These are phyloP conservation scores for Percopsis transmontana DNA, from an alignment of 2,113 vertebrate species.

Conservation along the genomic window DNA sequence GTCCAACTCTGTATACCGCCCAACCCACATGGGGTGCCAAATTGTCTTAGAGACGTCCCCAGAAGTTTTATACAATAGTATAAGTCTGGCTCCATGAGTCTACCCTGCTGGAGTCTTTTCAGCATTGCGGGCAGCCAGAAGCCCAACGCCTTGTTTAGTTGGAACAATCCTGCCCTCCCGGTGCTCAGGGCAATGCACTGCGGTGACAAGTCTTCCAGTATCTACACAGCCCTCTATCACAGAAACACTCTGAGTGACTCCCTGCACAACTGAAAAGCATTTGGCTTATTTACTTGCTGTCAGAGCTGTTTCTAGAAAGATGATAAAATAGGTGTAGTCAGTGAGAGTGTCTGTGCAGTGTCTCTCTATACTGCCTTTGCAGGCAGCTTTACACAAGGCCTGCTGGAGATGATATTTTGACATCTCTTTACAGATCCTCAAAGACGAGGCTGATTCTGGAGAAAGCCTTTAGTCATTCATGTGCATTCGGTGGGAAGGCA, in stretches of 20 bases:
- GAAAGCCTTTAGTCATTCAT: constrained; percentile 46
- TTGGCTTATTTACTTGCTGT: constrained; percentile 66
- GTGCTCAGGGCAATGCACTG: constrained; percentile 39
- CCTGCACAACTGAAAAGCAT: constrained; percentile 47
- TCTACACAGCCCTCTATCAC: constrained; percentile 29
- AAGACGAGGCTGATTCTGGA: constrained; percentile 44
- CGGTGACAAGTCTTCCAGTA: constrained; percentile 18
- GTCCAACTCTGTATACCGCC: no score
- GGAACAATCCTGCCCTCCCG: constrained; percentile 28
- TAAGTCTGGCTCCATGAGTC: no score
- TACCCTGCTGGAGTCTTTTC: neutral
- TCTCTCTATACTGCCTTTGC: constrained; percentile 45
- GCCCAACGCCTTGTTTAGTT: constrained; percentile 40
- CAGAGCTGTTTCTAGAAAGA: constrained; percentile 48
- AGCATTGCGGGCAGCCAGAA: constrained; percentile 5
- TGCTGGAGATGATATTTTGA: constrained; percentile 57
- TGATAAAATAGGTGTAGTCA: constrained; percentile 37
- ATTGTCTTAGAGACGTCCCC: no score
- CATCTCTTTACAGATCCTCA: constrained; percentile 47
- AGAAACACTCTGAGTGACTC: constrained; percentile 32
- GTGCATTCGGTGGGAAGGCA: constrained; percentile 21
- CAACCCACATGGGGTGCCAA: no score
- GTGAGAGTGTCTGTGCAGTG: constrained; percentile 32
- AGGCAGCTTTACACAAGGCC: constrained; percentile 47
- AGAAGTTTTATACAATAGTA: no score